Evolutionary conservation across 2,888 invertebrate genomes (phyloP).

Genomic region (Cordilura impudica): DNA sequence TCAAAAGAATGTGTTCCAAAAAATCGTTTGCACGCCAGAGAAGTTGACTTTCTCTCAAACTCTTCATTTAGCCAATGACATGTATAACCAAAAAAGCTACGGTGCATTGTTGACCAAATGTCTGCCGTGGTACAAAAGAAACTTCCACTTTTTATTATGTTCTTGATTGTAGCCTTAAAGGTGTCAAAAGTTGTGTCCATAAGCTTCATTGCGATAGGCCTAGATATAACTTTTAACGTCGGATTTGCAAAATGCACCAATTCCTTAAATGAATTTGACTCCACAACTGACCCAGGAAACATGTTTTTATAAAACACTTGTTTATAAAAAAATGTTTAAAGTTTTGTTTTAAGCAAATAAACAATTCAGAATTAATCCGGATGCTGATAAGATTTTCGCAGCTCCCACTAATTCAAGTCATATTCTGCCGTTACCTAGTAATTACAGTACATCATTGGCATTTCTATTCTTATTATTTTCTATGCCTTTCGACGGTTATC

Average conservation of each 20-base stretch:
- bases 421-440: no score
- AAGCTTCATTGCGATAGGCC: constrained; percentile 3
- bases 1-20: not conserved
- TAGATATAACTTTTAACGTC: constrained; percentile 6
- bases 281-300: constrained; percentile 16
- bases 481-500: no score
- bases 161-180: not conserved
- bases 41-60: constrained; percentile 19
- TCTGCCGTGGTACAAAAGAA: constrained; percentile 22
- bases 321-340: no score
- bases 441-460: no score
- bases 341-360: no score
- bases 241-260: constrained; percentile 17
- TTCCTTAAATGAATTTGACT: constrained; percentile 17
- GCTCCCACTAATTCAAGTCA: no score
- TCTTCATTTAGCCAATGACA: constrained; percentile 8
- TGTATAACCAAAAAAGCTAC: constrained; percentile 4
- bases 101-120: constrained; percentile 22
- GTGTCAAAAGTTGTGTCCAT: constrained; percentile 22
- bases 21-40: constrained; percentile 3
- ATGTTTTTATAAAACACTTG: no score
- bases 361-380: no score
- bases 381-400: no score
- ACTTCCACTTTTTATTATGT: constrained; percentile 7
- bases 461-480: no score